A percentile compares a stretch with the other conserved stretches of the same genome.
These are phyloP conservation scores for Anhinga rufa DNA, from an alignment of 2,113 vertebrate species.

Conservation along the genomic window DNA sequence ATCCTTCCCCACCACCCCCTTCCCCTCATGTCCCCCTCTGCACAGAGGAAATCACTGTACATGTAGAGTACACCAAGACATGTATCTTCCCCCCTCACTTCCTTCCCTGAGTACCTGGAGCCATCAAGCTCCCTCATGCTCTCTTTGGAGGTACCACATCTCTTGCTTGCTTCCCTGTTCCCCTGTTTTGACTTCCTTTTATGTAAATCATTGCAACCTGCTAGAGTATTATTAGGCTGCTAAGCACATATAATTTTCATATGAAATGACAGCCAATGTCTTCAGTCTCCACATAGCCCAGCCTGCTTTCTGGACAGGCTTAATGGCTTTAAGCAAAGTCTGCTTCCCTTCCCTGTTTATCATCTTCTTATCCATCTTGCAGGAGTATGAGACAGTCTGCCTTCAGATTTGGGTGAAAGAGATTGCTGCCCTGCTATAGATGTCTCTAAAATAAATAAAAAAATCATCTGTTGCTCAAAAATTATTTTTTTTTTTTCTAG, in stretches of 20 bases:
- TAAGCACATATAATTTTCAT: slow-evolving; percentile 27
- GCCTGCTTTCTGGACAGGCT: neutral
- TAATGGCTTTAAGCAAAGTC: slow-evolving; percentile 1
- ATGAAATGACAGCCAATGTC: neutral
- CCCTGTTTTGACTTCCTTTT: neutral
- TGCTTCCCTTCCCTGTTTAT: slow-evolving; percentile 16
- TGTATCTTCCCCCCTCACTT: neutral
- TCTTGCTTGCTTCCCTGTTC: neutral
- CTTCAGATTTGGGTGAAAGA: neutral
- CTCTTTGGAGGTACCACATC: neutral
- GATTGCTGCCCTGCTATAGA: neutral
- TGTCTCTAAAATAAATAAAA: neutral
- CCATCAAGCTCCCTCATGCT: neutral
- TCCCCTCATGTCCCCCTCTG: neutral
- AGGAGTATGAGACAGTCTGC: neutral
- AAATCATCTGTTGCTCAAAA: neutral
- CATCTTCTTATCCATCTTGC: neutral
- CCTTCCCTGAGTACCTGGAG: neutral
- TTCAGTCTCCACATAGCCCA: neutral
- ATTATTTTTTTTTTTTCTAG: neutral
- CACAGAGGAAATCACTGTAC: neutral
- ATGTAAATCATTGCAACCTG: neutral
- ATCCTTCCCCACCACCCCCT: neutral
- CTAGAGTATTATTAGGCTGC: neutral
- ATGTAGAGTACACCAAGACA: neutral